Conservation (phyloP, 2,888 invertebrate species). For the Mellilla xanthometata region DNA sequence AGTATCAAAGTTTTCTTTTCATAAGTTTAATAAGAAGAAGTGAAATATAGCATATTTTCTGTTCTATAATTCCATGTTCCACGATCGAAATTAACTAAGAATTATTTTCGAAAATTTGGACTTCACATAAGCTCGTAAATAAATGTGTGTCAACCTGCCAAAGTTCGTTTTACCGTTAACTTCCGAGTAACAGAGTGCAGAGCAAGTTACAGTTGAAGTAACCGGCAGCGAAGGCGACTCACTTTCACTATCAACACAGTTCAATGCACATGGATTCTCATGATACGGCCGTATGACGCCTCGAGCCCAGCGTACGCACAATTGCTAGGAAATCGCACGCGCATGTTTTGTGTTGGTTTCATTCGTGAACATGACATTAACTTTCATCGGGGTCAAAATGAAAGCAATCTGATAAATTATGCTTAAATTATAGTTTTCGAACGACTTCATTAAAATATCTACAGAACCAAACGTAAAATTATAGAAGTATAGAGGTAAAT, state of each 20-base stretch:
- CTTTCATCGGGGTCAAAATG: no score
- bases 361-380: conserved; percentile 6
- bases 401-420: no score
- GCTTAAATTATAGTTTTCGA: no score
- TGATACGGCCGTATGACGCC: conserved; percentile 6
- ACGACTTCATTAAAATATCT: no score
- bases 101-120: no score
- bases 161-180: conserved; percentile 17
- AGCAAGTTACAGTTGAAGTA: conserved; percentile 18
- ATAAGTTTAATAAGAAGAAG: no score
- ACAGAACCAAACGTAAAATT: no score
- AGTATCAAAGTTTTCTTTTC: no score
- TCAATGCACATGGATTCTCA: conserved; percentile 34
- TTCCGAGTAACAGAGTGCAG: conserved; percentile 15
- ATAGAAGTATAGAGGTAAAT: no score
- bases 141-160: not conserved
- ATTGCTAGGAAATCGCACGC: conserved; percentile 28
- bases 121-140: not conserved
- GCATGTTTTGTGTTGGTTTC: conserved; percentile 13
- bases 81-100: no score
- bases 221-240: conserved; percentile 20
- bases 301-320: conserved; percentile 18
- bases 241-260: conserved; percentile 34
- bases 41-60: no score
- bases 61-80: no score